These are phyloP conservation scores for Spodoptera frugiperda DNA, from an alignment of 1,140 invertebrate species.

Conservation along the genomic window DNA sequence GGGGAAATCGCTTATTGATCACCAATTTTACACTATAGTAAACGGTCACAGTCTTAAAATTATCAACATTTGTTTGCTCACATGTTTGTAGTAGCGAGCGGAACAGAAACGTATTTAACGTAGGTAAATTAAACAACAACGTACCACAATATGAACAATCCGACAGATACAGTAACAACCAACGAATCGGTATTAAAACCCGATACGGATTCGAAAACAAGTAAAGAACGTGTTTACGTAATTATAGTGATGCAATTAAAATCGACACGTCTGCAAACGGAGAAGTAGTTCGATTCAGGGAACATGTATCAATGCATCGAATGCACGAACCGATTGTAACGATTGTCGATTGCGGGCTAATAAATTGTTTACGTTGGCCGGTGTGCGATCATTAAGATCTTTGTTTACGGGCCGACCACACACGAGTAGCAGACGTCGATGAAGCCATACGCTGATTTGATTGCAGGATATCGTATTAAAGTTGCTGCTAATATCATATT, in stretches of 20 bases:
- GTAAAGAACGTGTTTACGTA: conserved; percentile 49
- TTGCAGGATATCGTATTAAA: conserved; percentile 84
- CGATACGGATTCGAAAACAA: conserved; percentile 7
- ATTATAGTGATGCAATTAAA: conserved; percentile 59
- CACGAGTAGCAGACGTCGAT: conserved; percentile 73
- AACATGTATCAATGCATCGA: conserved; percentile 69
- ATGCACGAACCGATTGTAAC: conserved; percentile 70
- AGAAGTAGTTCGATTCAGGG: conserved; percentile 61
- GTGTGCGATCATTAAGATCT: conserved; percentile 76
- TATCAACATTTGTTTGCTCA: conserved; percentile 6
- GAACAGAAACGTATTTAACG: no score
- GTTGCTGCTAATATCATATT: conserved; percentile 75
- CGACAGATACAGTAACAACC: neutral
- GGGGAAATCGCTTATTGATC: conserved; percentile 79
- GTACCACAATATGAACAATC: neutral
- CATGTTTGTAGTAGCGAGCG: neutral
- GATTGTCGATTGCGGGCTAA: conserved; percentile 77
- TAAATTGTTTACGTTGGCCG: conserved; percentile 77
- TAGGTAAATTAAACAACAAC: no score
- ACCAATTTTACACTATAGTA: conserved; percentile 60
- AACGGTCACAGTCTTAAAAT: conserved; percentile 27
- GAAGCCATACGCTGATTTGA: conserved; percentile 80
- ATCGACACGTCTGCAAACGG: conserved; percentile 59
- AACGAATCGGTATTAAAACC: conserved; percentile 26
- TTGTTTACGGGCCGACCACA: conserved; percentile 82